Conservation (phyloP, 2,888 invertebrate species). For the Empis livida region DNA sequence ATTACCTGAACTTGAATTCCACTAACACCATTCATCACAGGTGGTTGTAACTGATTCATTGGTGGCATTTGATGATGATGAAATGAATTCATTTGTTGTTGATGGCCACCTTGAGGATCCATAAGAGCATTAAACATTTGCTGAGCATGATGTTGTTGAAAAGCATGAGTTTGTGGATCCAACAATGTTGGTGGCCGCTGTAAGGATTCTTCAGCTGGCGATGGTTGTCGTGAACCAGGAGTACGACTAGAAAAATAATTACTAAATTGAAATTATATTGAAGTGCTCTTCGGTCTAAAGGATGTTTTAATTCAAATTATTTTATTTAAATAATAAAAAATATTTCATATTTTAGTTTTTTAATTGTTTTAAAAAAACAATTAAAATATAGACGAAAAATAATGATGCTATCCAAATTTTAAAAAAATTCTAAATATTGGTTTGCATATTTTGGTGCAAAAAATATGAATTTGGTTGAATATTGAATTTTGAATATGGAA, state of each 20-base stretch:
- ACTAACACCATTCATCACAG: constrained; percentile 33
- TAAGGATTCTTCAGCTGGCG: constrained; percentile 61
- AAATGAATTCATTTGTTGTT: constrained; percentile 27
- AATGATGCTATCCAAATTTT: no score
- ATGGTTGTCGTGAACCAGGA: constrained; percentile 82
- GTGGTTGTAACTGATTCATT: constrained; percentile 34
- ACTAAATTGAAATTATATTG: no score
- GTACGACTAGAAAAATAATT: constrained; percentile 49
- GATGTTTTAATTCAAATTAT: no score
- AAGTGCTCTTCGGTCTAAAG: no score
- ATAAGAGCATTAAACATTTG: constrained; percentile 36
- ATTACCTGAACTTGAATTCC: constrained; percentile 34
- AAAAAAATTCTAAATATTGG: no score
- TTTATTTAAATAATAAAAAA: no score
- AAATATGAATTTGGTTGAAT: no score
- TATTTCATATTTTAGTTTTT: no score
- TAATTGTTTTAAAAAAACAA: no score
- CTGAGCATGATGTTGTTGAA: constrained; percentile 37
- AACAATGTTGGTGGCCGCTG: constrained; percentile 39
- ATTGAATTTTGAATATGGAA: no score
- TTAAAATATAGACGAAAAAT: no score
- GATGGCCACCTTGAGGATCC: constrained; percentile 28
- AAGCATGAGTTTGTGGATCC: constrained; percentile 28
- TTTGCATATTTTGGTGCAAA: no score
- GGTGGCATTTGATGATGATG: constrained; percentile 34